phyloP scores from a whole-genome alignment of 2,113 vertebrate genomes.

The Raja brachyura region DNA sequence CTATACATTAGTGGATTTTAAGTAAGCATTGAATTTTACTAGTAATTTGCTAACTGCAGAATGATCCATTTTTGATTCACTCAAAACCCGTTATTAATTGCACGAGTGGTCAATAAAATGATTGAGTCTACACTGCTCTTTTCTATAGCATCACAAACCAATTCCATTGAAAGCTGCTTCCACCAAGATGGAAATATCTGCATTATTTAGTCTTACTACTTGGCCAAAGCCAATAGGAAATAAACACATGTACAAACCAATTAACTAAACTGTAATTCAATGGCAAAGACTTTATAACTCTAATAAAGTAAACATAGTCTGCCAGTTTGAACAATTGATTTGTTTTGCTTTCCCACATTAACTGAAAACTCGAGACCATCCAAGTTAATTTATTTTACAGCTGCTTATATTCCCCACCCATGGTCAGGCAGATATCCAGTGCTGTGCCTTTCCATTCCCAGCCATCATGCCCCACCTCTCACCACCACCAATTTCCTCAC shows the following conservation, averaged over 20 bases:
- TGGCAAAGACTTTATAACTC: not conserved
- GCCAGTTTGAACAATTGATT: not conserved
- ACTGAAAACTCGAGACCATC: not conserved
- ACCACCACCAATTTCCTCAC: not conserved
- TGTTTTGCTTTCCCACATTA: not conserved
- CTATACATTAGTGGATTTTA: constrained; percentile 20
- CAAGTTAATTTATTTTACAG: not conserved
- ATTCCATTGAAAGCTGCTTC: constrained; percentile 1
- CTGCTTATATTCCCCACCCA: not conserved
- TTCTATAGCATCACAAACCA: not conserved
- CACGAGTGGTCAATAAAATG: not conserved
- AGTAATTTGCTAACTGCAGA: not conserved
- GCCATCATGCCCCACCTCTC: too few species aligned
- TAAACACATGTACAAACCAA: not conserved
- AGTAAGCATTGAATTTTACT: constrained; percentile 17
- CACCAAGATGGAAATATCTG: not conserved
- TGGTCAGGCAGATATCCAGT: not conserved
- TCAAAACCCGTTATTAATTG: constrained; percentile 25
- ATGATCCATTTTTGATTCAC: constrained; percentile 13
- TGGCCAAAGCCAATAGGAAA: not conserved
- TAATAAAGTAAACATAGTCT: not conserved
- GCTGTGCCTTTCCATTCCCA: not conserved
- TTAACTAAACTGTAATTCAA: not conserved
- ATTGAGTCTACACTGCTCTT: not conserved
- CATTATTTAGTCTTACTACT: not conserved